Evolutionary conservation across 2,113 vertebrate species (phyloP), one percentile per base, ranked within the genome.

Genomic region (Lagopus muta): DNA sequence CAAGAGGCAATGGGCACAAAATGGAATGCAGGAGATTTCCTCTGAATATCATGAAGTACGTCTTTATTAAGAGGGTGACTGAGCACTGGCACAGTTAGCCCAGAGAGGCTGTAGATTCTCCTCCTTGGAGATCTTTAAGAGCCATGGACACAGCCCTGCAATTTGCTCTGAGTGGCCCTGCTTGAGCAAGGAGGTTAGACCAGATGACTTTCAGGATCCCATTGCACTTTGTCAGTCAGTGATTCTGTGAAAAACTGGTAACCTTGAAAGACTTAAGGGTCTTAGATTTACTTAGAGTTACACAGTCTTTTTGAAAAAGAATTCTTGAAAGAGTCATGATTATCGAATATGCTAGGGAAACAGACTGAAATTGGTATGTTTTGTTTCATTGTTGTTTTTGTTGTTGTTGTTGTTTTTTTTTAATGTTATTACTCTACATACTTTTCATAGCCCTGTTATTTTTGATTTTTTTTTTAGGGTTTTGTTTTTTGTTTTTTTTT

Each of bases 351-450:
- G 13, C 40, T 74, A 47, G 34, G 42, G 36, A 64, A 86, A 48
- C 6, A 52, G 2, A 3, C 27, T 71, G 27, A 54, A 83, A 79
- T 62, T 65, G 52, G 4, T 13, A 3, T 55, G 19, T 20, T 55
- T 55, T 30, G 14, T 55, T 55, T 55, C 19, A 8, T 57, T 54
- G 42, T 14, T 42, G 6, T 15, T 52, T 27, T 0, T 3, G 25
- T 38, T 38, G 36, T 38, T 70, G 10, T 22, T 48, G 38, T 48
- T 73, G 66, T 74, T 48, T 38, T 6, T 2, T 52, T 18, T 25
- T 25, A 3, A 1, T 28, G 2, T 60, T 70, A 30, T 2, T 5
- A 2, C 10, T 27, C 2, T 30, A 36, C 9, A 18, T 1, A 30
- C 14, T 38, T 48, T 65, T 7, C 2, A 67, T 58, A 58, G 32